Evolutionary conservation across 2,888 invertebrate species (phyloP), one percentile per base, ranked within the genome.

Genomic region (Alsophila aescularia): DNA sequence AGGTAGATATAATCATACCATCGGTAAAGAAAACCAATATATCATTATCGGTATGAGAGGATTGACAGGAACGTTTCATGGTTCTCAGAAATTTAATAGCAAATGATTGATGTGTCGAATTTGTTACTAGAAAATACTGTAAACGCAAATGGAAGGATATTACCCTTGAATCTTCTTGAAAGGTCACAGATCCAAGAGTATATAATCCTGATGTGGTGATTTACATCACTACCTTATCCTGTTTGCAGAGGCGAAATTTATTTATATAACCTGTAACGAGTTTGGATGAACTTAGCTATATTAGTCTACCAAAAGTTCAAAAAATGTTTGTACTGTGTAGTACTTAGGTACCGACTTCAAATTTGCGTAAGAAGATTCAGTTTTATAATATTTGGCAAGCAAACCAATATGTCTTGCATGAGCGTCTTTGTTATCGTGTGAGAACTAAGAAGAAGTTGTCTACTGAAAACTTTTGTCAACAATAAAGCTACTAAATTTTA

Each of bases 251-350:
- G 41, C 34, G 18, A 29, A 36, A 37, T 37, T 29, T 52, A 34
- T 57, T 55, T 48, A 43, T 10, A 49, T 59, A 50, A 53, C 36
- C 42, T 47, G 31, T 50, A 10, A 42, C 6, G 13, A 13, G 47
- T 56, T 45, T 50, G 42, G 42, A 47, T 58, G 60, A 60, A 60
- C 55, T 45, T 41, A 31, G 31, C 9, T 51, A 49, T 43, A 45
- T 41, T 29, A 15, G 37, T 42, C 36, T 29, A 29, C 10, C 29
- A 29, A n/a, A 5, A 29, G 10, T 29, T 29, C n/a, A 29, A 29
- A 10, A 10, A n/a, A 8, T 2, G 2, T 4, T 2, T 29, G n/a
- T 10, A 2, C 2, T 10, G 29, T 29, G 2, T 2, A 24, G 8
- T 18, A 18, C 2, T n/a, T n/a, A n/a, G n/a, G 21, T 21, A 21